These are phyloP conservation scores for Zootermopsis nevadensis DNA, from an alignment of 2,888 invertebrate species.

Conservation along the genomic window DNA sequence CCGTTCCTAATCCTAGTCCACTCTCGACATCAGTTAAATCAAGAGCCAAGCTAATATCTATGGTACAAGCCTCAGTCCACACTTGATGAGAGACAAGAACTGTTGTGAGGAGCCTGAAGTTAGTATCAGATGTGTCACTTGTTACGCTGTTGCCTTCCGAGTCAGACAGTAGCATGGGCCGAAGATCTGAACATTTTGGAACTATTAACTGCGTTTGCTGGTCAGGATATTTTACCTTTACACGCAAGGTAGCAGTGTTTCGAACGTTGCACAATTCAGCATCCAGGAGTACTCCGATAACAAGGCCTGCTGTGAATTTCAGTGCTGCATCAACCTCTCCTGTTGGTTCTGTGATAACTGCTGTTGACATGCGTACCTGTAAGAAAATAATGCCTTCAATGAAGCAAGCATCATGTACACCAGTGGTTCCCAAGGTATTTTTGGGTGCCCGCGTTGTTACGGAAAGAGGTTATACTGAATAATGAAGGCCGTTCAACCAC, in stretches of 20 bases:
- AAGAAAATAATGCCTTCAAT: neutral
- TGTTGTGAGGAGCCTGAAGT: conserved; percentile 82
- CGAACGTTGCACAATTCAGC: conserved; percentile 86
- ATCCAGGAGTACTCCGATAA: conserved; percentile 87
- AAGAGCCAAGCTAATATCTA: conserved; percentile 86
- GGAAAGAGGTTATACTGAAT: too few species aligned
- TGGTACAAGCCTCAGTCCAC: conserved; percentile 92
- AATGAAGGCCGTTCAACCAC: too few species aligned
- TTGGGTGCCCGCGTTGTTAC: too few species aligned
- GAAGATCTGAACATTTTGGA: conserved; percentile 82
- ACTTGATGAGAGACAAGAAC: conserved; percentile 91
- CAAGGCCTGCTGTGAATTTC: conserved; percentile 93
- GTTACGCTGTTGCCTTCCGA: conserved; percentile 61
- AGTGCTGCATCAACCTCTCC: conserved; percentile 84
- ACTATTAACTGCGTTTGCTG: conserved; percentile 86
- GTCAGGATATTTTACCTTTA: conserved; percentile 93
- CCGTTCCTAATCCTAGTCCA: conserved; percentile 51
- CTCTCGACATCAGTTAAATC: conserved; percentile 73
- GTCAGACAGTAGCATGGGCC: conserved; percentile 68
- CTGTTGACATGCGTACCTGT: conserved; percentile 82
- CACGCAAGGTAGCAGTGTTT: conserved; percentile 78
- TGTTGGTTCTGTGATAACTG: conserved; percentile 85
- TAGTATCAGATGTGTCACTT: conserved; percentile 60
- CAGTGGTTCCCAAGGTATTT: too few species aligned
- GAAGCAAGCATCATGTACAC: too few species aligned